These are phyloP conservation scores for Diorhabda carinulata DNA, from an alignment of 1,140 invertebrate species.

Conservation along the genomic window DNA sequence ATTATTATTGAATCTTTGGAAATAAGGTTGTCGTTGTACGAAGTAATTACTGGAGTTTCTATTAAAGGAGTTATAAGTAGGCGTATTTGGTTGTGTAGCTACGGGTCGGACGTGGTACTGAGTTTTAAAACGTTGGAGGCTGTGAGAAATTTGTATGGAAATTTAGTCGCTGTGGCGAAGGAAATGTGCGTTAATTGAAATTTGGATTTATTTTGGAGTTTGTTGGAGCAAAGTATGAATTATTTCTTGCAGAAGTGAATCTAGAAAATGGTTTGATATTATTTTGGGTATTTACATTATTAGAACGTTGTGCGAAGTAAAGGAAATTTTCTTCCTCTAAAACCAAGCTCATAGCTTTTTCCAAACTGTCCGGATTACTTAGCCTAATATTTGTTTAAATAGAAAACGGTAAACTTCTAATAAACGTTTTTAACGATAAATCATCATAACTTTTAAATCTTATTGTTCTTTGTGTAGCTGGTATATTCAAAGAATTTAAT, in stretches of 20 bases:
- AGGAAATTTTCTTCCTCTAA: conserved; percentile 23
- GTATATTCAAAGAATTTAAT: conserved; percentile 6
- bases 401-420: conserved; percentile 5
- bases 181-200: conserved; percentile 1
- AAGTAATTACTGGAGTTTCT: not conserved
- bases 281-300: conserved; percentile 4
- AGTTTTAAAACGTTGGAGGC: not conserved
- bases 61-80: too few species aligned
- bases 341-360: conserved; percentile 17
- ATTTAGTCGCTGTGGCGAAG: not conserved
- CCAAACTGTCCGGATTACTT: conserved; percentile 1
- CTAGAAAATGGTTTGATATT: conserved; percentile 1
- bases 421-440: conserved; percentile 18
- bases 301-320: conserved; percentile 7
- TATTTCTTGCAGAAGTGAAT: not conserved
- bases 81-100: not conserved
- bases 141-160: not conserved
- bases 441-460: conserved; percentile 12
- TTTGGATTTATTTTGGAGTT: too few species aligned
- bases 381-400: conserved; percentile 1
- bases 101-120: not conserved
- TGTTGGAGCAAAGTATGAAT: not conserved
- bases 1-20: not conserved
- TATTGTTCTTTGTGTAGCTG: conserved; percentile 5
- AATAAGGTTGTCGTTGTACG: not conserved